A percentile compares a stretch with the other conserved stretches of the same genome.
These are phyloP conservation scores for Hephaestus fuliginosus DNA, from an alignment of 2,797 vertebrate genomes.

Conservation along the genomic window DNA sequence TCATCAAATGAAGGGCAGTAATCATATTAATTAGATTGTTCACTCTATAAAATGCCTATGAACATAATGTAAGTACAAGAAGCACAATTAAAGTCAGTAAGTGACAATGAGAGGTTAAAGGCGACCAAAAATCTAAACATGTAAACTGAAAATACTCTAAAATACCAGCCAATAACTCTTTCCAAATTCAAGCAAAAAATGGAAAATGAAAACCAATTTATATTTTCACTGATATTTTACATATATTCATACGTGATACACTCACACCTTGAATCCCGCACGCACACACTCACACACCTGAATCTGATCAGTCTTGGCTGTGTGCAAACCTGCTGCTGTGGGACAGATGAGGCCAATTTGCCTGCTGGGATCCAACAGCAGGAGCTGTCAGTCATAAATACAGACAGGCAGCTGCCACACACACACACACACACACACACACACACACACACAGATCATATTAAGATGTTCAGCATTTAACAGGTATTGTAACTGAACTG, in stretches of 20 bases:
- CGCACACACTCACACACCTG: not conserved
- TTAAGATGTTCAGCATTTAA: conserved; percentile 18
- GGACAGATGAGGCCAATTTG: conserved; percentile 53
- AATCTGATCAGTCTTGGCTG: conserved; percentile 25
- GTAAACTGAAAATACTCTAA: too few species aligned
- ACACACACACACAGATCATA: conserved; percentile 5
- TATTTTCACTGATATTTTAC: not conserved
- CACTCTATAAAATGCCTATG: too few species aligned
- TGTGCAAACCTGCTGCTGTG: conserved; percentile 40
- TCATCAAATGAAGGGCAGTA: too few species aligned
- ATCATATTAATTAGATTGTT: too few species aligned
- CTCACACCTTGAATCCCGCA: not conserved
- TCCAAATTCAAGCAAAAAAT: not conserved
- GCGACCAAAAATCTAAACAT: too few species aligned
- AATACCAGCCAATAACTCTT: not conserved
- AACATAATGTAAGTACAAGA: too few species aligned
- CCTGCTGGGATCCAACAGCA: conserved; percentile 57
- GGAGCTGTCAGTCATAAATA: conserved; percentile 50
- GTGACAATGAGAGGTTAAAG: not conserved
- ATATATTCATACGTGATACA: not conserved
- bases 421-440: conserved; percentile 11
- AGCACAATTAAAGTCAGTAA: not conserved
- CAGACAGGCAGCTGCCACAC: conserved; percentile 14
- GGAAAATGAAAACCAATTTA: rapidly evolving
- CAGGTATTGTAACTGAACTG: conserved; percentile 3